phyloP scores from a whole-genome alignment of 64 coral and sea anemone species.

The Acropora yongei region DNA sequence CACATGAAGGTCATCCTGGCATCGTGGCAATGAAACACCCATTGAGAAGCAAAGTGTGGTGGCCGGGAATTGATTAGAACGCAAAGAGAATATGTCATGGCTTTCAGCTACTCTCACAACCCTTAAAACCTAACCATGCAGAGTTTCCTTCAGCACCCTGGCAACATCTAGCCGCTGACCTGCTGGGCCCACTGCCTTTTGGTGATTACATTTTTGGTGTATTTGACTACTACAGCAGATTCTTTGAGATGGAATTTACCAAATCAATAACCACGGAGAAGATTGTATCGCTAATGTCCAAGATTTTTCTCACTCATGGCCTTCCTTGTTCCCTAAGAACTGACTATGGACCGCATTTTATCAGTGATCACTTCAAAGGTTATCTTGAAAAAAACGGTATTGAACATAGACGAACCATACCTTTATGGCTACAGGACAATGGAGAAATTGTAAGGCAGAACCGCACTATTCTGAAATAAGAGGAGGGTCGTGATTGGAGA shows the following conservation, averaged over 20 bases:
- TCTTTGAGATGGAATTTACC: constrained; percentile 47
- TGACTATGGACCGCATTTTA: constrained; percentile 54
- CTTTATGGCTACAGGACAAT: constrained; percentile 22
- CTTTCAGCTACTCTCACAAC: constrained; percentile 51
- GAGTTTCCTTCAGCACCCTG: constrained; percentile 48
- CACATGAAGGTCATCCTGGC: constrained; percentile 49
- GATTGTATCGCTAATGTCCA: constrained; percentile 51
- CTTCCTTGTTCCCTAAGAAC: constrained; percentile 47
- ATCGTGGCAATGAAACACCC: background rate
- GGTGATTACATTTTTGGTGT: constrained; percentile 55
- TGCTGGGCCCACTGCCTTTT: constrained; percentile 57
- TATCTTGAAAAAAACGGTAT: constrained; percentile 43
- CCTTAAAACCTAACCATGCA: constrained; percentile 27
- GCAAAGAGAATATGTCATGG: constrained; percentile 46
- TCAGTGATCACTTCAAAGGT: constrained; percentile 25
- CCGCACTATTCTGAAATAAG: constrained; percentile 8
- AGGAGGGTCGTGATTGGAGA: too few species aligned
- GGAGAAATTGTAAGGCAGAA: constrained; percentile 19
- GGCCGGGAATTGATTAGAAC: constrained; percentile 40
- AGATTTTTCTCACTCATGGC: constrained; percentile 53
- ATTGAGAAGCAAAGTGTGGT: constrained; percentile 28
- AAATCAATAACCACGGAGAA: constrained; percentile 35
- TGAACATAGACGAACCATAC: constrained; percentile 46
- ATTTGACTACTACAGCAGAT: constrained; percentile 1
- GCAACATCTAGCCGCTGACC: constrained; percentile 54